These are phyloP conservation scores for Aphodius granarius DNA, from an alignment of 2,888 invertebrate species.

Conservation along the genomic window DNA sequence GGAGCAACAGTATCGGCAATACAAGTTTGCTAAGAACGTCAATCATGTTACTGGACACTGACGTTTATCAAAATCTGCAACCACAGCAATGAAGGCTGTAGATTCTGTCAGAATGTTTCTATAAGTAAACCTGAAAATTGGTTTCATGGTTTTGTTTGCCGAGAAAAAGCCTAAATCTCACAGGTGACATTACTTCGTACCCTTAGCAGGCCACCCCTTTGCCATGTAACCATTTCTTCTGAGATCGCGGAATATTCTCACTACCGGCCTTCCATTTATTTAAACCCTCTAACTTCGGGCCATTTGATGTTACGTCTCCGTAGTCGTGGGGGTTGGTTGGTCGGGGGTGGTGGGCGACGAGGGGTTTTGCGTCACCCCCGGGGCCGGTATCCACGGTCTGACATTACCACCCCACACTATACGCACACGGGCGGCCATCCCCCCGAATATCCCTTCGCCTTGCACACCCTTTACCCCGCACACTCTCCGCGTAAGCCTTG, in stretches of 20 bases:
- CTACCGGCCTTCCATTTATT: conserved; percentile 1
- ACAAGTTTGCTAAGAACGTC: too few relatives aligned
- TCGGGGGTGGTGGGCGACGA: not conserved
- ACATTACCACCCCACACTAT: conserved; percentile 28
- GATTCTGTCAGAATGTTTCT: too few relatives aligned
- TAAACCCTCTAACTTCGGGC: conserved; percentile 34
- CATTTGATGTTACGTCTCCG: conserved; percentile 36
- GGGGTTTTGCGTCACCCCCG: conserved; percentile 18
- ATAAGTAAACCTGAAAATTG: too few relatives aligned
- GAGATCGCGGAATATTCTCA: not conserved
- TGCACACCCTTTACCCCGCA: conserved; percentile 30
- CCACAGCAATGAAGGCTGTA: too few relatives aligned
- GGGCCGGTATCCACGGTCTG: conserved; percentile 35
- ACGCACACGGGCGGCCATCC: conserved; percentile 1
- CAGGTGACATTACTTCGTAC: not conserved
- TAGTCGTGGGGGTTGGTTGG: conserved; percentile 35
- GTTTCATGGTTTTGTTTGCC: not conserved
- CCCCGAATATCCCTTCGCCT: conserved; percentile 5
- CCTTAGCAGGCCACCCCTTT: not conserved
- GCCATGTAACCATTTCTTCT: not conserved
- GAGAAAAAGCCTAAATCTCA: not conserved
- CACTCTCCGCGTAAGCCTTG: conserved; percentile 30
- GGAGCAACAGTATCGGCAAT: not conserved
- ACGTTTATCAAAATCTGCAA: too few relatives aligned
- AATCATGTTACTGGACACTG: too few relatives aligned